These are phyloP conservation scores for Miniopterus natalensis DNA, from an alignment of 2,113 vertebrate species.

Conservation along the genomic window DNA sequence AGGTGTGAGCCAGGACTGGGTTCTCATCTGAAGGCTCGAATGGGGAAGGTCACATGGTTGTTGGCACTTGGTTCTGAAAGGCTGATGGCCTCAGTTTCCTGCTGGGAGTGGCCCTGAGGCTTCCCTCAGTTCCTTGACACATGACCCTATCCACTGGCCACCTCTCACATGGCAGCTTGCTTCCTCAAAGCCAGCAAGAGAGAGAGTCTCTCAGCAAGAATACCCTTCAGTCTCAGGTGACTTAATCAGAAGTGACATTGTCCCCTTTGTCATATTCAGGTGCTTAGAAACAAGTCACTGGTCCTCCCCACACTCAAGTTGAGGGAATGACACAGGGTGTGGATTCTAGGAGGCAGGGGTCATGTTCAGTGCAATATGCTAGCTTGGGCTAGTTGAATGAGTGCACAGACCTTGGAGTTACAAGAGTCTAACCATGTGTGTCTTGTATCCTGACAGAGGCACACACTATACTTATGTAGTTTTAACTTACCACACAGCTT, in stretches of 20 bases:
- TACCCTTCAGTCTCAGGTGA: not conserved
- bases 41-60: not conserved
- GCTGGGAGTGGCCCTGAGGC: not conserved
- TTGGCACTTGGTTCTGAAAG: not conserved
- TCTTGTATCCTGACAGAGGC: not conserved
- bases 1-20: not conserved
- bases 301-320: not conserved
- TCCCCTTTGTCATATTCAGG: not conserved
- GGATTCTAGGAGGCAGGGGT: not conserved
- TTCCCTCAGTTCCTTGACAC: too few species aligned
- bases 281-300: not conserved
- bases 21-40: not conserved
- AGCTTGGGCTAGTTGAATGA: not conserved
- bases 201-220: not conserved
- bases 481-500: not conserved
- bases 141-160: not conserved
- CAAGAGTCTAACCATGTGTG: not conserved
- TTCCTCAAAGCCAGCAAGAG: not conserved
- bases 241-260: not conserved
- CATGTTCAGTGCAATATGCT: rapidly evolving
- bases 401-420: not conserved
- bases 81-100: not conserved
- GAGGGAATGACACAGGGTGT: not conserved
- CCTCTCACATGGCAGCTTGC: not conserved
- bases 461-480: not conserved